These are phyloP conservation scores for Tragulus kanchil DNA, from an alignment of 2,113 vertebrate species.

Conservation along the genomic window DNA sequence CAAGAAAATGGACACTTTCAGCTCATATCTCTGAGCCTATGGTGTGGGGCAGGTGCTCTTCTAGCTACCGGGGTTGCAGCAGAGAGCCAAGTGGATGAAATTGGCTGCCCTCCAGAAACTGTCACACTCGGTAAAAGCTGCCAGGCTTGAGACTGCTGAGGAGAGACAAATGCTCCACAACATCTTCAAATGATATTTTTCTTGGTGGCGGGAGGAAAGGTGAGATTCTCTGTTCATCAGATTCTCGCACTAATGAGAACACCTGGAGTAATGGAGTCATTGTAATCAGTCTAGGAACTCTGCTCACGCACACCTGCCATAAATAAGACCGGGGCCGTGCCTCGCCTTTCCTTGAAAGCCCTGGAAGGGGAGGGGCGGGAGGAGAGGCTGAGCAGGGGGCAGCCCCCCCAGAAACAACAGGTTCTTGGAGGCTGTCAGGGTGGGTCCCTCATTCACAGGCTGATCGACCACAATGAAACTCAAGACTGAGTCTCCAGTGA, in stretches of 20 bases:
- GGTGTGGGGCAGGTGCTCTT: rapidly evolving
- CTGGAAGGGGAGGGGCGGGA: rapidly evolving
- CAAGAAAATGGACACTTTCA: not conserved
- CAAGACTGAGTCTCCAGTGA: not conserved
- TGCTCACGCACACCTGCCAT: not conserved
- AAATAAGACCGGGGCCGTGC: not conserved
- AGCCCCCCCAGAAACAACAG: not conserved
- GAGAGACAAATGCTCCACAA: not conserved
- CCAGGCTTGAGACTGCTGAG: not conserved
- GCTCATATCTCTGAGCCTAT: not conserved
- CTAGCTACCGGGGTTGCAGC: not conserved
- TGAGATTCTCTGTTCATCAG: not conserved
- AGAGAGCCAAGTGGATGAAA: not conserved
- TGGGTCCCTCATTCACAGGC: not conserved
- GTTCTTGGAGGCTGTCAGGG: rapidly evolving
- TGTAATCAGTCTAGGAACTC: slow-evolving; percentile 41
- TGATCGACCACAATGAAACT: not conserved
- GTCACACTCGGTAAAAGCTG: not conserved
- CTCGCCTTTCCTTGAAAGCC: not conserved
- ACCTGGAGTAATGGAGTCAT: slow-evolving; percentile 3
- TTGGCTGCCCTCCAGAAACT: not conserved
- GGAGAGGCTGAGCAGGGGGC: not conserved
- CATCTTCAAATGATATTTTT: slow-evolving; percentile 41
- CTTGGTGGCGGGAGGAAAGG: slow-evolving; percentile 61
- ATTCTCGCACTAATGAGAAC: slow-evolving; percentile 40